These are phyloP conservation scores for Beaufortia kweichowensis DNA, from an alignment of 2,113 vertebrate genomes.

Conservation along the genomic window DNA sequence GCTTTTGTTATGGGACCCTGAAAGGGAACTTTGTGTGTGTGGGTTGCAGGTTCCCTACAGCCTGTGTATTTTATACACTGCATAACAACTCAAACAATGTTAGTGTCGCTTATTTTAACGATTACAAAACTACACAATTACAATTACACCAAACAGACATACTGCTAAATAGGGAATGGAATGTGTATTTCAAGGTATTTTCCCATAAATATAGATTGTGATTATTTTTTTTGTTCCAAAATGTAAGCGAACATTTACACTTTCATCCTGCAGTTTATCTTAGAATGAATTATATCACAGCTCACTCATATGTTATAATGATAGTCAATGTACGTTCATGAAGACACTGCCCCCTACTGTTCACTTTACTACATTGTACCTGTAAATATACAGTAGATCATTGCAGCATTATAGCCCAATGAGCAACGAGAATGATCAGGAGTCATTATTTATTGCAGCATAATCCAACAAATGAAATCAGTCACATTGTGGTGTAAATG, in stretches of 20 bases:
- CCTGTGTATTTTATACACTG: not conserved
- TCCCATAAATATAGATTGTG: too few relatives aligned
- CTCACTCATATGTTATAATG: not conserved
- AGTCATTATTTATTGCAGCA: constrained; percentile 8
- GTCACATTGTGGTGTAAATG: not conserved
- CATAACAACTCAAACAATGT: not conserved
- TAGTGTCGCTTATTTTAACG: too few relatives aligned
- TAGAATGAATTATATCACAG: not conserved
- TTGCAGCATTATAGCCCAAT: not conserved
- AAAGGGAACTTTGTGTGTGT: not conserved
- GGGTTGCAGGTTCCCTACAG: not conserved
- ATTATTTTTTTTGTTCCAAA: not conserved
- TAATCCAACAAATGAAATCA: not conserved
- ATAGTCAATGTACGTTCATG: not conserved
- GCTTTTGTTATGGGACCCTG: constrained; percentile 9
- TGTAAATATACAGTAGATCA: not conserved
- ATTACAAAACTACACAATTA: not conserved
- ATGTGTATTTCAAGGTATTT: too few relatives aligned
- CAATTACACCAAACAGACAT: not conserved
- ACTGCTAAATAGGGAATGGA: too few relatives aligned
- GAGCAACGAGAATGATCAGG: not conserved
- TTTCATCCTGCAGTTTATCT: not conserved
- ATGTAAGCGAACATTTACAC: not conserved
- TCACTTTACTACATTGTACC: not conserved
- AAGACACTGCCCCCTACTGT: constrained; percentile 37